phyloP scores from a whole-genome alignment of 2,113 vertebrate genomes.

The Columbina picui region DNA sequence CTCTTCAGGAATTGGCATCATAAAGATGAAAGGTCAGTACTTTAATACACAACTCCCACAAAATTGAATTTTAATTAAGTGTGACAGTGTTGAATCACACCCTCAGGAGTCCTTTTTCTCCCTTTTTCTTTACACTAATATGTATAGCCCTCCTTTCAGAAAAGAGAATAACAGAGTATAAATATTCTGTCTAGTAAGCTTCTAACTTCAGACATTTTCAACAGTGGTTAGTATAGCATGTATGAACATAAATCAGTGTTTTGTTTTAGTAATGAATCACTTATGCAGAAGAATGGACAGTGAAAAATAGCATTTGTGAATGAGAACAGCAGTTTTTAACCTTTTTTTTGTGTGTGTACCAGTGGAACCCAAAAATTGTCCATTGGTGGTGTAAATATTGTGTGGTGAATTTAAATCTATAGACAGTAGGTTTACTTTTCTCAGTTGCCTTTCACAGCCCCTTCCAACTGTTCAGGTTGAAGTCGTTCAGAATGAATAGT shows the following conservation, averaged over 20 bases:
- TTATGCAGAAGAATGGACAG: not conserved
- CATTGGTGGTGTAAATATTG: not conserved
- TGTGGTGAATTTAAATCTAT: not conserved
- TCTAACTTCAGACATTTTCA: not conserved
- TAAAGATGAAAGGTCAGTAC: slow-evolving; percentile 49
- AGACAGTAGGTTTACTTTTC: not conserved
- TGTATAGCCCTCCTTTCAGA: not conserved
- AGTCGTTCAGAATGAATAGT: not conserved
- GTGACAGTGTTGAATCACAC: slow-evolving; percentile 14
- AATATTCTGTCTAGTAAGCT: not conserved
- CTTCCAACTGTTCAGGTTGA: not conserved
- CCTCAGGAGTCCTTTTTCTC: slow-evolving; percentile 17
- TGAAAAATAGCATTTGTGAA: not conserved
- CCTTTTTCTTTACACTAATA: not conserved
- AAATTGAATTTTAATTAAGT: slow-evolving; percentile 68
- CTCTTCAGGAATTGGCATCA: slow-evolving; percentile 40
- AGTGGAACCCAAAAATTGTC: not conserved
- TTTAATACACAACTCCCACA: slow-evolving; percentile 58
- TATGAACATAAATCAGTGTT: not conserved
- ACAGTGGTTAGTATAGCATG: not conserved
- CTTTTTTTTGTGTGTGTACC: not conserved
- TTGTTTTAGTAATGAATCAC: not conserved
- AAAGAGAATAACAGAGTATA: not conserved
- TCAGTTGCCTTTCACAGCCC: not conserved
- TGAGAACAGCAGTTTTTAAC: not conserved